Evolutionary conservation across 2,113 vertebrate species (phyloP).

Genomic region (Phrynosoma platyrhinos): DNA sequence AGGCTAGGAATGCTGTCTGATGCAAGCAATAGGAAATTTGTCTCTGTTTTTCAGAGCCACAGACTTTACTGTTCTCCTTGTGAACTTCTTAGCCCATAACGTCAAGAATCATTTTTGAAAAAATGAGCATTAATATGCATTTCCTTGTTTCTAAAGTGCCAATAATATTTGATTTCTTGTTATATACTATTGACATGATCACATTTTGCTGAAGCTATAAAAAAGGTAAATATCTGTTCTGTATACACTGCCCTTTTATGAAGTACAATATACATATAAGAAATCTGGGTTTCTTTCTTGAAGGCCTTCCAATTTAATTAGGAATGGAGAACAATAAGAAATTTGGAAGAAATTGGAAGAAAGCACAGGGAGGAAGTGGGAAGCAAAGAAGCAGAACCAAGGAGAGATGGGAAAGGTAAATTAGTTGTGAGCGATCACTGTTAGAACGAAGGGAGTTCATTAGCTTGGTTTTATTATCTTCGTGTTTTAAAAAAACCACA

Average conservation of each 20-base stretch:
- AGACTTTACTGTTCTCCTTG: background rate
- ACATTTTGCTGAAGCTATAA: background rate
- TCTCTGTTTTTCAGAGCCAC: background rate
- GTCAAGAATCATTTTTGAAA: background rate
- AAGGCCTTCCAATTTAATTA: slow-evolving; percentile 10
- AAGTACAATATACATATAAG: background rate
- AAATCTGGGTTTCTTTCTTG: slow-evolving; percentile 4
- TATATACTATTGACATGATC: background rate
- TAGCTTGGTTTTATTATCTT: background rate
- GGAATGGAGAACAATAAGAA: background rate
- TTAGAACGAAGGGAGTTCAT: background rate
- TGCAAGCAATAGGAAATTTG: background rate
- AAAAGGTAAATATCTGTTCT: background rate
- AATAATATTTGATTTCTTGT: background rate
- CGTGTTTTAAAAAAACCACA: background rate
- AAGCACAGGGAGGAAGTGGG: background rate
- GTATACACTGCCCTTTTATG: background rate
- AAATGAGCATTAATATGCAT: background rate
- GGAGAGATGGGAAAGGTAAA: background rate
- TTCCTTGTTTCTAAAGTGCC: slow-evolving; percentile 13
- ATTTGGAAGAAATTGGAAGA: slow-evolving; percentile 11
- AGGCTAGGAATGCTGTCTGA: background rate
- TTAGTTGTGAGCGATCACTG: background rate
- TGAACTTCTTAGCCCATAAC: background rate
- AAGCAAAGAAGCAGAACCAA: background rate